A percentile compares a stretch with the other conserved stretches of the same genome.
Evolutionary conservation across 1,140 invertebrate genomes (phyloP).

Genomic region (Drosophila virilis): DNA sequence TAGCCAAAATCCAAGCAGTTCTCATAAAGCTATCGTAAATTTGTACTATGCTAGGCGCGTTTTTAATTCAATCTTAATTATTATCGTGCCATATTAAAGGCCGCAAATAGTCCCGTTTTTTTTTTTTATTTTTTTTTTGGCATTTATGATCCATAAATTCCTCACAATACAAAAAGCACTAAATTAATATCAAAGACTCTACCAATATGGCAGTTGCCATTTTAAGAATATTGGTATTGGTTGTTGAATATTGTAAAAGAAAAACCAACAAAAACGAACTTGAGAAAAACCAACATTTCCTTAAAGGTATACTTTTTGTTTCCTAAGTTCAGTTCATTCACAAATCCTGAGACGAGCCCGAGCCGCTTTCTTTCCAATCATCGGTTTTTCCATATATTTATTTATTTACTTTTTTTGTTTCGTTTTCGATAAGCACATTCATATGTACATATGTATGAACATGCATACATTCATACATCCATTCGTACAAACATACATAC

Average conservation of each 20-base stretch:
- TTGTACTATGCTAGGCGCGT: slow-evolving; percentile 63
- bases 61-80: slow-evolving; percentile 13
- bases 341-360: slow-evolving; percentile 25
- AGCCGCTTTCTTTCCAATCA: slow-evolving; percentile 34
- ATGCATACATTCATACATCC: slow-evolving; percentile 4
- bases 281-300: slow-evolving; percentile 64
- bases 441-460: slow-evolving; percentile 7
- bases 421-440: slow-evolving; percentile 21
- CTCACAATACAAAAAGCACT: slow-evolving; percentile 84
- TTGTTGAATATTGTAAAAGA: slow-evolving; percentile 76
- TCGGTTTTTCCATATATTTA: slow-evolving; percentile 39
- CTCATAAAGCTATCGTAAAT: slow-evolving; percentile 41
- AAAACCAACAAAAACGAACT: slow-evolving; percentile 54
- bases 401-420: no score
- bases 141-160: slow-evolving; percentile 74
- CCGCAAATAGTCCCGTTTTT: slow-evolving; percentile 1
- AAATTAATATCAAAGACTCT: slow-evolving; percentile 81
- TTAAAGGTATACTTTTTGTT: slow-evolving; percentile 35
- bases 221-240: slow-evolving; percentile 72
- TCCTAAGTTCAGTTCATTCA: slow-evolving; percentile 44
- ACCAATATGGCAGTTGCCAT: slow-evolving; percentile 64
- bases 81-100: not conserved
- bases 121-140: slow-evolving; percentile 12
- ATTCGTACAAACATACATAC: not conserved
- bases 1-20: slow-evolving; percentile 25